These are phyloP conservation scores for Xiphophorus birchmanni DNA, from an alignment of 2,797 vertebrate genomes.

Conservation along the genomic window DNA sequence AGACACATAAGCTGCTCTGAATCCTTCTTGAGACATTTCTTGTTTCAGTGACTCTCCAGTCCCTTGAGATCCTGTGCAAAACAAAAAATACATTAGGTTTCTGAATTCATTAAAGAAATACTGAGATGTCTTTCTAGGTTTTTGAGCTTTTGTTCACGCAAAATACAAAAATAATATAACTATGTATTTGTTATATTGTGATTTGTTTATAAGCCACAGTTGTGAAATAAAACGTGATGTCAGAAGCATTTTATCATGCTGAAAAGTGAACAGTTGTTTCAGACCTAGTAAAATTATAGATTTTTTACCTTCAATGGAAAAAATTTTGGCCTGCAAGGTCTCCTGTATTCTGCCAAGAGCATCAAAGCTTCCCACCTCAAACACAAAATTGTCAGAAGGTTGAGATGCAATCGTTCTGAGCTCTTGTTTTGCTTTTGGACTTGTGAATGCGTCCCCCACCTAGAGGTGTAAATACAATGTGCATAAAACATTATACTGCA, in stretches of 20 bases:
- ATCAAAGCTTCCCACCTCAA: slow-evolving; percentile 60
- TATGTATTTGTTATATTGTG: not conserved
- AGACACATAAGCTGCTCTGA: slow-evolving; percentile 62
- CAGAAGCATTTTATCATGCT: not conserved
- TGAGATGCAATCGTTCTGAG: slow-evolving; percentile 65
- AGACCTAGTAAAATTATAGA: not conserved
- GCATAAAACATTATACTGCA: not conserved
- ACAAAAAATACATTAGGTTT: not conserved
- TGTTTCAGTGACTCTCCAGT: slow-evolving; percentile 66
- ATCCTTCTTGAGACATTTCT: slow-evolving; percentile 80
- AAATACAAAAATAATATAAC: not conserved
- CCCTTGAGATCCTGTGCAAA: slow-evolving; percentile 68
- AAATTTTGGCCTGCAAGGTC: slow-evolving; percentile 72
- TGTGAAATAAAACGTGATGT: not conserved
- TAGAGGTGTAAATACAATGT: not conserved
- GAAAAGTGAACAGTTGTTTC: not conserved
- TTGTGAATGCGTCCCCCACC: slow-evolving; percentile 52
- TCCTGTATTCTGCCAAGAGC: slow-evolving; percentile 61
- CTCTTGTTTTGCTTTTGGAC: fast-evolving
- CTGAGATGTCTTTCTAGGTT: not conserved
- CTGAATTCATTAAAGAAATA: too few species aligned
- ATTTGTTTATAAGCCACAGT: not conserved
- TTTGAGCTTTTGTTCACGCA: not conserved
- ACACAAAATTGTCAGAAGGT: slow-evolving; percentile 33
- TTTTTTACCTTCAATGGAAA: slow-evolving; percentile 78